Percentiles rank a stretch among this genome's conserved stretches.
Conservation (phyloP, 2,888 invertebrate genomes). For the Drosophila anomelani region DNA sequence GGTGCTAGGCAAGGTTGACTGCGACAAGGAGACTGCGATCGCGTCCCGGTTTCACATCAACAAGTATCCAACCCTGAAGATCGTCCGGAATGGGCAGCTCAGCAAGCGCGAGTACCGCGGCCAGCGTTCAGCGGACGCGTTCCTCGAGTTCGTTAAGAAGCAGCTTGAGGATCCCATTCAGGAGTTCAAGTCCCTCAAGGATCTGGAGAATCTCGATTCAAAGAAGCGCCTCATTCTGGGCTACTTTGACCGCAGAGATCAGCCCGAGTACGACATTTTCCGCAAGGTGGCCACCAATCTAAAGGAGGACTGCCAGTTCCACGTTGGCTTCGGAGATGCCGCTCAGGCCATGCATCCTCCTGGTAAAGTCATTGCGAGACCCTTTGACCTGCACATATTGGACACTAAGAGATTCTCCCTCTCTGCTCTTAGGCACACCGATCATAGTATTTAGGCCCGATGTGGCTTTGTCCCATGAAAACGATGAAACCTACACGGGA, state of each 20-base stretch:
- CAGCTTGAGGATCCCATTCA: slow-evolving; percentile 94
- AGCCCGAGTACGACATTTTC: slow-evolving; percentile 92
- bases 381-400: neutral
- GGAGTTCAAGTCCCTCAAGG: slow-evolving; percentile 90
- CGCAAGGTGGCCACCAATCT: slow-evolving; percentile 93
- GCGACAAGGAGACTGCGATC: slow-evolving; percentile 94
- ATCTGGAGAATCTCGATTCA: slow-evolving; percentile 91
- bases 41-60: slow-evolving; percentile 97
- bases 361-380: slow-evolving; percentile 84
- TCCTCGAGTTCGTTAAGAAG: slow-evolving; percentile 94
- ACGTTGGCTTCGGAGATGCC: slow-evolving; percentile 94
- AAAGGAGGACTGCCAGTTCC: slow-evolving; percentile 98
- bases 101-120: slow-evolving; percentile 96
- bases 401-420: neutral
- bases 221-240: slow-evolving; percentile 94
- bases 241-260: slow-evolving; percentile 92
- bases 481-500: slow-evolving; percentile 93
- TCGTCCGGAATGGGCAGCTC: slow-evolving; percentile 95
- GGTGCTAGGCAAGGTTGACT: slow-evolving; percentile 98
- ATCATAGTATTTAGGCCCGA: slow-evolving; percentile 94
- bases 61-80: slow-evolving; percentile 99
- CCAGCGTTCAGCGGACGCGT: slow-evolving; percentile 95
- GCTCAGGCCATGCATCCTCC: slow-evolving; percentile 94
- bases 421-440: slow-evolving; percentile 86
- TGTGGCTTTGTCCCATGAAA: slow-evolving; percentile 91